Percentiles rank a stretch among this genome's conserved stretches.
phyloP scores from a whole-genome alignment of 2,888 invertebrate species.

The Drosophila quinaria region DNA sequence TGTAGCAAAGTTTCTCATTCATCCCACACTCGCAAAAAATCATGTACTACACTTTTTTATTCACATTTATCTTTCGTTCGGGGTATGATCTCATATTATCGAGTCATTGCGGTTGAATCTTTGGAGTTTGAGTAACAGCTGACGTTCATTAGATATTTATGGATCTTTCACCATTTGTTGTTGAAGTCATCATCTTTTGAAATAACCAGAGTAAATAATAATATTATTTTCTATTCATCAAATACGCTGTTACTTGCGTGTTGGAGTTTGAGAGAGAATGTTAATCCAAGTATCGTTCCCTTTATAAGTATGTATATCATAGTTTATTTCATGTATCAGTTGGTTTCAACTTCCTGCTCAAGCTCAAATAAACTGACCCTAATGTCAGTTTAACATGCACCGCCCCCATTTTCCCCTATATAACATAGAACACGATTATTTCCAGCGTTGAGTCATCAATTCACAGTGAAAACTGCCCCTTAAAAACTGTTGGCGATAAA shows the following conservation, averaged over 20 bases:
- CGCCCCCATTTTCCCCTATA: conserved; percentile 39
- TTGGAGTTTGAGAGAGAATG: not conserved
- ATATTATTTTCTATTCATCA: not conserved
- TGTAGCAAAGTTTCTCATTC: not conserved
- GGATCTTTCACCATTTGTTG: conserved; percentile 36
- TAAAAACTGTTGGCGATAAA: conserved; percentile 38
- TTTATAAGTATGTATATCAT: not conserved
- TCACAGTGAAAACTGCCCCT: conserved; percentile 13
- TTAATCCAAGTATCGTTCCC: conserved; percentile 5
- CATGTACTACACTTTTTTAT: conserved; percentile 10
- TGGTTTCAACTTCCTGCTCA: conserved; percentile 57
- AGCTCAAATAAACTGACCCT: conserved; percentile 55
- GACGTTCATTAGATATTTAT: conserved; percentile 49
- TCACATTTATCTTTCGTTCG: not conserved
- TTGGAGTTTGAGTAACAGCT: conserved; percentile 40
- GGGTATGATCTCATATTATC: conserved; percentile 19
- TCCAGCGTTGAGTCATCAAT: conserved; percentile 62
- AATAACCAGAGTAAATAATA: conserved; percentile 7
- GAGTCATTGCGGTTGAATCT: conserved; percentile 22
- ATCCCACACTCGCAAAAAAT: conserved; percentile 6
- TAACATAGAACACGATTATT: not conserved
- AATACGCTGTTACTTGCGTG: conserved; percentile 20
- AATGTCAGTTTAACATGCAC: conserved; percentile 73
- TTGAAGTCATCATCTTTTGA: conserved; percentile 21
- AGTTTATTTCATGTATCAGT: conserved; percentile 50